Evolutionary conservation across 2,113 vertebrate genomes (phyloP), one percentile per base, ranked within the genome.

Genomic region (Clupea harengus): DNA sequence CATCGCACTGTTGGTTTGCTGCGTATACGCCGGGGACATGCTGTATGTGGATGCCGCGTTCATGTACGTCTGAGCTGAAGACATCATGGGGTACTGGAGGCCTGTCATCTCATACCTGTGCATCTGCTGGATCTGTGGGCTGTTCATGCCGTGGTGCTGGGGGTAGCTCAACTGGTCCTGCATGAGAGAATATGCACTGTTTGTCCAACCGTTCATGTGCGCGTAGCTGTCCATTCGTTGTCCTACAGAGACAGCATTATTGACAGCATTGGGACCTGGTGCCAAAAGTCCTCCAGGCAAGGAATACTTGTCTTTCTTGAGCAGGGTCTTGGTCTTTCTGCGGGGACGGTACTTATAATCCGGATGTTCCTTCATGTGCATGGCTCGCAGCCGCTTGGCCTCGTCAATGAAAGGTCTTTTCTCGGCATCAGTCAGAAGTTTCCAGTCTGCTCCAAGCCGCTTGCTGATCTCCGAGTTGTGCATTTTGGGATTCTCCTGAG

Each of bases 351-450:
- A 99, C 96, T 99, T 99, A 93, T 99, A 99, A 97, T 99, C 98
- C 96, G 98, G 98, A 84, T 99, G 97, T 91, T 99, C 98, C 95
- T 99, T 99, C 98, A 99, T 99, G 95, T 99, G 98, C 93, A 99
- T 96, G 0, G 98, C 98, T 85, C 98, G 95, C 87, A 99, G 95
- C 8, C 98, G 93, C 93, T 99, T 99, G 92, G 98, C 98, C 93
- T 99, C 98, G 92, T 99, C 98, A 90, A 99, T 99, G 95, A 98
- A 99, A 20, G 98, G 98, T 84, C 98, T 95, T 93, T 99, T 99
- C 90, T 99, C 98, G 0, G 97, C 95, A 91, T 99, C 98, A 47
- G 96, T 98, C 88, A 99, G 94, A 92, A 99, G 96, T 93, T 99
- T 99, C 98, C 98, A 99, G 93, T 99, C 98, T 6, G 98, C 98